Conservation (phyloP, 2,888 invertebrate species). For the Myathropa florea region DNA sequence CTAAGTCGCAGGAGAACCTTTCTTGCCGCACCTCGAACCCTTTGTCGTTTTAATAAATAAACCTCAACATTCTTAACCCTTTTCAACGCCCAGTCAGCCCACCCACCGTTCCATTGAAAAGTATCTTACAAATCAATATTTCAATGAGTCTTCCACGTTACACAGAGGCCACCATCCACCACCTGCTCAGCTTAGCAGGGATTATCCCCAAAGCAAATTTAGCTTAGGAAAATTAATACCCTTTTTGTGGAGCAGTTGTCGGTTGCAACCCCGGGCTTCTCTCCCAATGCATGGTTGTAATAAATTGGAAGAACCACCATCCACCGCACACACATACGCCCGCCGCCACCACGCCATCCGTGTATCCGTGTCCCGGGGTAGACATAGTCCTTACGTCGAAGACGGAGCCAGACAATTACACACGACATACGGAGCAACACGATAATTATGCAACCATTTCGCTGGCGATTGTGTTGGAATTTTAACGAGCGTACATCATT, state of each 20-base stretch:
- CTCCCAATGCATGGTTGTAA: slow-evolving; percentile 15
- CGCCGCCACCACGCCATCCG: not conserved
- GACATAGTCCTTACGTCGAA: not conserved
- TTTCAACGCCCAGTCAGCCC: slow-evolving; percentile 30
- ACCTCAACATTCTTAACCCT: slow-evolving; percentile 62
- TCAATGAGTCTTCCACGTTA: slow-evolving; percentile 46
- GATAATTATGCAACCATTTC: slow-evolving; percentile 35
- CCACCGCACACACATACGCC: not conserved
- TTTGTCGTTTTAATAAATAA: slow-evolving; percentile 56
- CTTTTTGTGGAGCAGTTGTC: slow-evolving; percentile 67
- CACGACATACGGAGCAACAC: not conserved
- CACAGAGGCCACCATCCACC: slow-evolving; percentile 40
- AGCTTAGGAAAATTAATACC: slow-evolving; percentile 74
- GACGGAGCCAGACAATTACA: slow-evolving; percentile 23
- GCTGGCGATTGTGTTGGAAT: slow-evolving; percentile 29
- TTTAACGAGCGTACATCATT: slow-evolving; percentile 25
- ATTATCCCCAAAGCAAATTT: slow-evolving; percentile 74
- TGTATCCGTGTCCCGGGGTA: not conserved
- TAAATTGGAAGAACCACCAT: slow-evolving; percentile 31
- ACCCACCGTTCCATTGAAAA: slow-evolving; percentile 28
- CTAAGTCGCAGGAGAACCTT: not conserved
- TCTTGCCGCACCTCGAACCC: slow-evolving; percentile 2
- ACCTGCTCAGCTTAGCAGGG: slow-evolving; percentile 72
- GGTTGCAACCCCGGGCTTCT: slow-evolving; percentile 38
- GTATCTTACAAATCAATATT: slow-evolving; percentile 63